phyloP scores from a whole-genome alignment of 1,140 invertebrate species.

The Trinorchestia longiramus region DNA sequence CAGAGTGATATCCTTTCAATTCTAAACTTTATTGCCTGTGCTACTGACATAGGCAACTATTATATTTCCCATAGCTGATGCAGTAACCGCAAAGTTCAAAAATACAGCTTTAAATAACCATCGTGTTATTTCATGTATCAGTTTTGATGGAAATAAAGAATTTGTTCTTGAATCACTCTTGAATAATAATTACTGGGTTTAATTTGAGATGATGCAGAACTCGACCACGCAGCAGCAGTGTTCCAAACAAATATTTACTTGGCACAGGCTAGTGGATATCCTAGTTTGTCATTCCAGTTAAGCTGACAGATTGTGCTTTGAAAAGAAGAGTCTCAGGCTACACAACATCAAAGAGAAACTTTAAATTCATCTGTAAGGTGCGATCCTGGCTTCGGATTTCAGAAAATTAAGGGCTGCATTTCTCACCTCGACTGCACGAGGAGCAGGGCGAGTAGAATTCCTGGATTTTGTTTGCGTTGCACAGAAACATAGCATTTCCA shows the following conservation, averaged over 20 bases:
- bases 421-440: not conserved
- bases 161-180: no score
- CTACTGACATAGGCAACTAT: no score
- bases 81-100: no score
- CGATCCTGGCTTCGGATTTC: not conserved
- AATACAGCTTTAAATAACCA: no score
- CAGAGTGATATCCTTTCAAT: no score
- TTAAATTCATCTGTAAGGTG: not conserved
- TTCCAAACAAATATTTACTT: not conserved
- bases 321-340: not conserved
- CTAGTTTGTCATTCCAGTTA: not conserved
- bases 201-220: no score
- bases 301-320: not conserved
- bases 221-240: not conserved
- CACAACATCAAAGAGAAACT: not conserved
- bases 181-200: no score
- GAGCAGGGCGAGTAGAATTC: not conserved
- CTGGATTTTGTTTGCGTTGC: not conserved
- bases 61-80: no score
- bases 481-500: no score
- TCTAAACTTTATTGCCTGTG: no score
- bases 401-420: not conserved
- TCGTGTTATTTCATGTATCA: no score
- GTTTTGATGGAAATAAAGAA: no score
- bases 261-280: not conserved